Percentiles rank a stretch among this genome's conserved stretches.
These are phyloP conservation scores for Ramazzottius varieornatus DNA, from an alignment of 2,888 invertebrate genomes.

Conservation along the genomic window DNA sequence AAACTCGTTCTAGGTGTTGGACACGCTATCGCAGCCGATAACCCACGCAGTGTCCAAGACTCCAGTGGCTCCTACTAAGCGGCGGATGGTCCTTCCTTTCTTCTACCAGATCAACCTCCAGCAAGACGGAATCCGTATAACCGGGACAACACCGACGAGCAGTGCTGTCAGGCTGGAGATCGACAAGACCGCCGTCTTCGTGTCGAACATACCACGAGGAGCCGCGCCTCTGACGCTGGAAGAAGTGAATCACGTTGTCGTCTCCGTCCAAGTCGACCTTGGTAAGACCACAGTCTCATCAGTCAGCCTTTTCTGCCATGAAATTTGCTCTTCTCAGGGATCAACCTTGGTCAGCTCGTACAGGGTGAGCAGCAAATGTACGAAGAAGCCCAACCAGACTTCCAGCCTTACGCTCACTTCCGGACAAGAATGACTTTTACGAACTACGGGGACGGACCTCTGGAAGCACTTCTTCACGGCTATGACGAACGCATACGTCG, in stretches of 20 bases:
- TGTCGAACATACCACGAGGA: neutral
- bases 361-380: slow-evolving; percentile 48
- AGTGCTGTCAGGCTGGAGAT: slow-evolving; percentile 80
- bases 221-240: neutral
- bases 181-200: neutral
- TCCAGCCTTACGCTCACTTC: slow-evolving; percentile 91
- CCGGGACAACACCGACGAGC: slow-evolving; percentile 88
- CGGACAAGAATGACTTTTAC: slow-evolving; percentile 56
- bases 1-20: too few relatives aligned
- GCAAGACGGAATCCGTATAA: slow-evolving; percentile 54
- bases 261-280: slow-evolving; percentile 55
- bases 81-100: neutral
- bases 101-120: slow-evolving; percentile 1
- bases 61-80: neutral
- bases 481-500: neutral
- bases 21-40: neutral
- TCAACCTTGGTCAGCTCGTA: slow-evolving; percentile 75
- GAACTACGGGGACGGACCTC: slow-evolving; percentile 3
- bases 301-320: neutral
- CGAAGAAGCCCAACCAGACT: slow-evolving; percentile 88
- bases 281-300: too few relatives aligned
- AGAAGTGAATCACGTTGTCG: slow-evolving; percentile 21
- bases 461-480: neutral
- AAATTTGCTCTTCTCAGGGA: too few relatives aligned
- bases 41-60: neutral